These are phyloP conservation scores for Mirounga angustirostris DNA, from an alignment of 2,113 vertebrate species.

Conservation along the genomic window DNA sequence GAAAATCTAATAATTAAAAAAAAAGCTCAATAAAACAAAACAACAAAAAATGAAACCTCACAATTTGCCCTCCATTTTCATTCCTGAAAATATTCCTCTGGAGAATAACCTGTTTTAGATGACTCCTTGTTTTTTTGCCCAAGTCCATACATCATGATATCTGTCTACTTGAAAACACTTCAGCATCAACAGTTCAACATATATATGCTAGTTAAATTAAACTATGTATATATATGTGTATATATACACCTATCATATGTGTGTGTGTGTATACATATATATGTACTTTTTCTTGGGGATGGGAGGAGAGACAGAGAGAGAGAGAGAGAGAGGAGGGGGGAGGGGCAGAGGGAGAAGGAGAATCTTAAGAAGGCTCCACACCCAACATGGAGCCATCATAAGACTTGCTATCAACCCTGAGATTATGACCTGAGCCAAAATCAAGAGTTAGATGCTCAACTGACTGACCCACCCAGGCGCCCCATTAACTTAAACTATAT, in stretches of 20 bases:
- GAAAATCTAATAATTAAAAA: neutral
- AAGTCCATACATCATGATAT: neutral
- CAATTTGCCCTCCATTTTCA: neutral
- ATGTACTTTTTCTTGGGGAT: neutral
- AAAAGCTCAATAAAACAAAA: neutral
- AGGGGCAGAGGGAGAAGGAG: neutral
- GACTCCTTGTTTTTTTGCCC: neutral
- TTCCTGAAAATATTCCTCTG: neutral
- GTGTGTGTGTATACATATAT: neutral
- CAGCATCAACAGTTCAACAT: neutral
- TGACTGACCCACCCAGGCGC: neutral
- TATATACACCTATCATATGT: too few relatives aligned
- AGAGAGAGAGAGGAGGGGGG: neutral
- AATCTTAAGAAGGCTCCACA: neutral
- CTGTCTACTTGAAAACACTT: neutral
- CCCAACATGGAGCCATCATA: neutral
- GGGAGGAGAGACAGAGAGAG: rapidly evolving
- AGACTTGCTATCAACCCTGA: neutral
- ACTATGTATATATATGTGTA: too few relatives aligned
- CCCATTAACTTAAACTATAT: neutral
- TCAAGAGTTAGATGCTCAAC: neutral
- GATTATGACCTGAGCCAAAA: neutral
- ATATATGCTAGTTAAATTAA: neutral
- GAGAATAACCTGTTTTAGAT: neutral
- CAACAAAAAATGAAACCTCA: neutral